These are phyloP conservation scores for Urocynchramus pylzowi DNA, from an alignment of 2,113 vertebrate genomes.

Conservation along the genomic window DNA sequence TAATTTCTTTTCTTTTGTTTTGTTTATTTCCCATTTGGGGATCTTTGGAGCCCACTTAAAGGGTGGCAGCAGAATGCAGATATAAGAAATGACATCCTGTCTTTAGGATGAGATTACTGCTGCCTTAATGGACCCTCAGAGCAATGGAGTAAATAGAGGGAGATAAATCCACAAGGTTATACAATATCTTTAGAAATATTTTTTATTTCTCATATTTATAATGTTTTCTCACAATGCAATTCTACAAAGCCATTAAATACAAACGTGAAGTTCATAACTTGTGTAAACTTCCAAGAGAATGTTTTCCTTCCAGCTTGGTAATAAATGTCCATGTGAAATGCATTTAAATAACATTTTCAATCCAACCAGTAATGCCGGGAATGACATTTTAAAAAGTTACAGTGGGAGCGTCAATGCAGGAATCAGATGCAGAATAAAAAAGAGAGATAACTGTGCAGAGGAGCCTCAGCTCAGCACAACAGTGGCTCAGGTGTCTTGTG, in stretches of 20 bases:
- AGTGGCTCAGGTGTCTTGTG: neutral
- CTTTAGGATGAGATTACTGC: neutral
- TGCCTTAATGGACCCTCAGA: neutral
- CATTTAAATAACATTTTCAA: conserved; percentile 9
- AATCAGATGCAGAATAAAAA: neutral
- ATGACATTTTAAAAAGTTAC: neutral
- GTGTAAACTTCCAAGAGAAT: neutral
- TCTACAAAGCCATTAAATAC: neutral
- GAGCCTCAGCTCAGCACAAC: neutral
- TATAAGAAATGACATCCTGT: neutral
- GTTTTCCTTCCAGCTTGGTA: neutral
- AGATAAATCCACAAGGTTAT: neutral
- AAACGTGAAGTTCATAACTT: neutral
- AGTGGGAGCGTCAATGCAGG: fast-evolving
- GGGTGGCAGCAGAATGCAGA: neutral
- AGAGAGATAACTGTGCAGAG: neutral
- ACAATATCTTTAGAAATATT: neutral
- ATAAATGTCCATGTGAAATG: neutral
- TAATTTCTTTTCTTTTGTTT: neutral
- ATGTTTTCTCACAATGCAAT: neutral
- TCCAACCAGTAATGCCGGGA: neutral
- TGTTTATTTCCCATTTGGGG: neutral
- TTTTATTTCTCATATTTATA: neutral
- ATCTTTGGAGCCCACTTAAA: neutral
- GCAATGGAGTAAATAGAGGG: neutral